Evolutionary conservation across 2,888 invertebrate species (phyloP).

Genomic region (Plebejus melissa): DNA sequence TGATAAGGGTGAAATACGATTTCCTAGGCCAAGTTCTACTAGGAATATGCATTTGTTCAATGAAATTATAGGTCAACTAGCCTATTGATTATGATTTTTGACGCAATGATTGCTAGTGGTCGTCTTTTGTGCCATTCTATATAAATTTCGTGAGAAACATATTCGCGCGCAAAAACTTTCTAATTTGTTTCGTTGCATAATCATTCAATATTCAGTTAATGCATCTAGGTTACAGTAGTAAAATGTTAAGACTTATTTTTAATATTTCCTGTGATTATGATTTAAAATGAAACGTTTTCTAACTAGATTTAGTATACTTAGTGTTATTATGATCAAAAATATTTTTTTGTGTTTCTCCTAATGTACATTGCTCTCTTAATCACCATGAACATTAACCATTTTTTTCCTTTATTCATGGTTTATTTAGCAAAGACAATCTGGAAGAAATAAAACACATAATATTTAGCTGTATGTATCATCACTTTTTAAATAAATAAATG

Average conservation of each 20-base stretch:
- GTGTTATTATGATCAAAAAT: too few relatives aligned
- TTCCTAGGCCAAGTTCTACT: too few relatives aligned
- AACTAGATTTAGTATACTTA: not conserved
- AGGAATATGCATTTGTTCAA: too few relatives aligned
- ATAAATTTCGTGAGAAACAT: not conserved
- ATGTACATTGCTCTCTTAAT: not conserved
- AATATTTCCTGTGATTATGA: constrained; percentile 2
- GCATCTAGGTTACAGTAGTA: constrained; percentile 14
- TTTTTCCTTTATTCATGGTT: too few relatives aligned
- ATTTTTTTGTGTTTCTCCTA: too few relatives aligned
- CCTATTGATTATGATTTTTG: not conserved
- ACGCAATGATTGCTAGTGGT: not conserved
- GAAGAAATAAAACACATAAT: too few relatives aligned
- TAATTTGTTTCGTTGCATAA: constrained; percentile 18
- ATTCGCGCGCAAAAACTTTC: constrained; percentile 20
- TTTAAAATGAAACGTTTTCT: not conserved
- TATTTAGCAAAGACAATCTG: too few relatives aligned
- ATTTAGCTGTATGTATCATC: too few relatives aligned
- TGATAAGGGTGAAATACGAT: too few relatives aligned
- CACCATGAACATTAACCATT: not conserved
- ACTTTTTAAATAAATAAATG: too few relatives aligned
- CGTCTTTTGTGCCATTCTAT: not conserved
- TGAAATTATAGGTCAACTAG: too few relatives aligned
- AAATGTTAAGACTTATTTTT: constrained; percentile 8
- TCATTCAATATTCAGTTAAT: constrained; percentile 24